phyloP scores from a whole-genome alignment of 2,888 invertebrate species.

The Callyntrura guangdongensis region DNA sequence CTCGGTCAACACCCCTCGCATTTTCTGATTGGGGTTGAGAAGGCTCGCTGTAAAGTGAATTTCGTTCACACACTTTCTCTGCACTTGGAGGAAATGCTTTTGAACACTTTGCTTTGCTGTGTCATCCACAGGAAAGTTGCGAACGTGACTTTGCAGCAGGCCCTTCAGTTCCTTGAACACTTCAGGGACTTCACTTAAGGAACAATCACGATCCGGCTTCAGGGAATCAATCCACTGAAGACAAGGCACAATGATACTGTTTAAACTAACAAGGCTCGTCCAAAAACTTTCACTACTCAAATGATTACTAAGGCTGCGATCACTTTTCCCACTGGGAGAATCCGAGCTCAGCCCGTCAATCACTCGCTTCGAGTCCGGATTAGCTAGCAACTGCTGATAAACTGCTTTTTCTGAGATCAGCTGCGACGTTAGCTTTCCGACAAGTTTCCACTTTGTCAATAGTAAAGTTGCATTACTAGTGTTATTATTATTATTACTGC shows the following conservation, averaged over 20 bases:
- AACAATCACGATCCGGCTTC: slow-evolving; percentile 67
- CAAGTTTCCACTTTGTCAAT: slow-evolving; percentile 67
- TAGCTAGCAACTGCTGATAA: slow-evolving; percentile 67
- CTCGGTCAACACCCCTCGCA: slow-evolving; percentile 65
- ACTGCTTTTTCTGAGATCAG: slow-evolving; percentile 77
- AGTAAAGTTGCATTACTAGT: slow-evolving; percentile 25
- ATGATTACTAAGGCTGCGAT: slow-evolving; percentile 78
- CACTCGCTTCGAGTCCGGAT: slow-evolving; percentile 63
- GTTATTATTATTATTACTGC: slow-evolving; percentile 16
- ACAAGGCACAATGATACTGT: slow-evolving; percentile 78
- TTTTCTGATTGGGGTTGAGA: slow-evolving; percentile 70
- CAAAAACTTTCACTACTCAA: slow-evolving; percentile 78
- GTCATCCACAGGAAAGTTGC: slow-evolving; percentile 69
- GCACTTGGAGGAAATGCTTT: slow-evolving; percentile 69
- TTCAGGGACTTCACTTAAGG: slow-evolving; percentile 70
- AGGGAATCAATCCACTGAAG: slow-evolving; percentile 77
- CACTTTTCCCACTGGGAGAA: slow-evolving; percentile 75
- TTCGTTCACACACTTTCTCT: slow-evolving; percentile 76
- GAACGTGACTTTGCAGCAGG: slow-evolving; percentile 66
- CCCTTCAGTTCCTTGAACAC: slow-evolving; percentile 76
- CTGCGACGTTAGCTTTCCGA: slow-evolving; percentile 73
- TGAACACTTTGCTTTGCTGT: slow-evolving; percentile 70
- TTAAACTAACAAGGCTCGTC: slow-evolving; percentile 73
- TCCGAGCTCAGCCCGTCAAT: slow-evolving; percentile 67
- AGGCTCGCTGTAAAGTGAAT: slow-evolving; percentile 77